Evolutionary conservation across 2,888 invertebrate species (phyloP), one percentile per base, ranked within the genome.

Genomic region (Cephus nigrinus): DNA sequence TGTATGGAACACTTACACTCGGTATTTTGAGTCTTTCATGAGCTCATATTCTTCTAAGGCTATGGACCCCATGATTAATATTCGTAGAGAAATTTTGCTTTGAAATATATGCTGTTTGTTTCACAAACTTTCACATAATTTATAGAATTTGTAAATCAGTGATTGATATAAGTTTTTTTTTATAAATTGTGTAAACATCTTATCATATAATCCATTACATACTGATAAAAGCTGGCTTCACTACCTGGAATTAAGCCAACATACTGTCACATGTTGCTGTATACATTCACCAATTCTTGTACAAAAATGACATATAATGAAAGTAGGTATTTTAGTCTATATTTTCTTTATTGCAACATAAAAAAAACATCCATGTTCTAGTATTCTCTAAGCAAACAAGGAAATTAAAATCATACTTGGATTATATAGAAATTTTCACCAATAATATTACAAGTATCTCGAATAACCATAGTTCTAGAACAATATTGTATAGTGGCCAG

Each of bases 1-100:
- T 12, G 30, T 75, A 31, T 75, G 5, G 75, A 74, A 34, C 78
- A 92, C 92, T 92, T 90, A 95, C 93, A 95, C 94, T 85, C 96
- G 93, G 92, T 96, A 97, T 91, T 97, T 97, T 32, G 96, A 94
- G 92, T 97, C 96, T 85, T 95, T 95, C 93, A 96, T 94, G 71
- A 96, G 93, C 89, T 96, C 96, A 90, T 95, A 96, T 90, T 96
- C 96, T 91, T 97, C 96, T 87, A 95, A 92, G 69, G 94, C 93
- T 80, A 94, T 93, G 74, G 93, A 93, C 82, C 93, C 92, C 93
- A 93, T 93, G 71, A 72, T 83, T 75, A 71, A 15, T 40, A 23
- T 55, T 55, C 23, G 55, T 55, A 55, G 23, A 55, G 55, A 55
- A 55, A 55, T 9, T 55, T 55, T 23, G 55, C 5, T 23, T 23